Conservation (phyloP, 2,113 vertebrate species). For the Leiothrix lutea region DNA sequence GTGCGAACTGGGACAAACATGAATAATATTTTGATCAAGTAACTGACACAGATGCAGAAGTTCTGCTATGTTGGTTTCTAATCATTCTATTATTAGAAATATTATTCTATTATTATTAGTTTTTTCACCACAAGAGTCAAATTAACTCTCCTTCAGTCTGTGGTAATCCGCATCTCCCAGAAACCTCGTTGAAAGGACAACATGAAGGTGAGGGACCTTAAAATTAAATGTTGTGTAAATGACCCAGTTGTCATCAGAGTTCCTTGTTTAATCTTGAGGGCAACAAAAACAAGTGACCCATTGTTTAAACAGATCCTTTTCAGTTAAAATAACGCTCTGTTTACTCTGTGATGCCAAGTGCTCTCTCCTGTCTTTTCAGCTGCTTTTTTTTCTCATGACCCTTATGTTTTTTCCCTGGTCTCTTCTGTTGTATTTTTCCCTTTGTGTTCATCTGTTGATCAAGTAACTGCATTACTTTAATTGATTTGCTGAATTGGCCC, state of each 20-base stretch:
- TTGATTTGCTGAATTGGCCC: slow-evolving; percentile 14
- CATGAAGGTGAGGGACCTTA: not conserved
- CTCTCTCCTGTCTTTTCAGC: not conserved
- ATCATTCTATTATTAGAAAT: not conserved
- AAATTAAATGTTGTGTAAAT: not conserved
- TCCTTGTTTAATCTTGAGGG: slow-evolving; percentile 10
- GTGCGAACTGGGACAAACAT: not conserved
- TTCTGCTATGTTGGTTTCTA: not conserved
- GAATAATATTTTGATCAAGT: not conserved
- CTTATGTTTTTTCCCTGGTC: not conserved
- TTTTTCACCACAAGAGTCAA: not conserved
- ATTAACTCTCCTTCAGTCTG: not conserved
- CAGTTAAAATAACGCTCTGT: not conserved
- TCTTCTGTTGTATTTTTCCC: not conserved
- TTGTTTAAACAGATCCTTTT: slow-evolving; percentile 1
- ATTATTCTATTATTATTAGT: not conserved
- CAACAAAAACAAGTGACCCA: not conserved
- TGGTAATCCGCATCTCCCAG: not conserved
- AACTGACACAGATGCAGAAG: not conserved
- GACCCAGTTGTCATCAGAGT: not conserved
- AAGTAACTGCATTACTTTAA: slow-evolving; percentile 6
- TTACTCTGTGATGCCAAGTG: not conserved
- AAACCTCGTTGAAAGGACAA: not conserved
- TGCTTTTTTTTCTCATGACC: not conserved
- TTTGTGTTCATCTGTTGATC: slow-evolving; percentile 11